Evolutionary conservation across 2,113 vertebrate genomes (phyloP).

Genomic region (Thermophis baileyi): DNA sequence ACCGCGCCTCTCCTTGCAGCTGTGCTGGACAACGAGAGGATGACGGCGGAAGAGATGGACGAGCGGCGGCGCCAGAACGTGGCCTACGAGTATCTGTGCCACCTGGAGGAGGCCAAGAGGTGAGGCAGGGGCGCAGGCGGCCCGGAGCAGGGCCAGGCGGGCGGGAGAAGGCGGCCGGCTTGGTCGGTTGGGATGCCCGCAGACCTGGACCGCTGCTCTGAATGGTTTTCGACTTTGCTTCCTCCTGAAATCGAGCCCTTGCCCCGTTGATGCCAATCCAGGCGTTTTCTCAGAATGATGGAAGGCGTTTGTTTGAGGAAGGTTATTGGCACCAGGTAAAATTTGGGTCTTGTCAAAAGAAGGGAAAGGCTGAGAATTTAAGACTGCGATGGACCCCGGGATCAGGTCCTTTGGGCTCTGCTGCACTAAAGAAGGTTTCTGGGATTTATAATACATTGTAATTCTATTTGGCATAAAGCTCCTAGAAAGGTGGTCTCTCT

Average conservation of each 20-base stretch:
- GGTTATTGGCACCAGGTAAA: not conserved
- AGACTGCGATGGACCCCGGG: accelerated
- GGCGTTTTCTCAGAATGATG: not conserved
- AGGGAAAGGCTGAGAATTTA: not conserved
- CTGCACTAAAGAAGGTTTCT: not conserved
- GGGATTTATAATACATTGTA: not conserved
- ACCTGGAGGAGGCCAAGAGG: constrained; percentile 98
- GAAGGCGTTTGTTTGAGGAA: not conserved
- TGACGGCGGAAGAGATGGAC: constrained; percentile 99
- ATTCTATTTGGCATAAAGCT: not conserved
- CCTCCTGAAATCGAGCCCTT: not conserved
- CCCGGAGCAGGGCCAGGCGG: not conserved
- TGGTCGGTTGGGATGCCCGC: not conserved
- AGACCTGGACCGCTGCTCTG: not conserved
- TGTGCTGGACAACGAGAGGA: constrained; percentile 93
- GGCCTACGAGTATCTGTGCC: constrained; percentile 97
- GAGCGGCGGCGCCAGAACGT: constrained; percentile 93
- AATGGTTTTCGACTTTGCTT: no score
- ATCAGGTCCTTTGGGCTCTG: not conserved
- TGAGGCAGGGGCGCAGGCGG: constrained; percentile 36
- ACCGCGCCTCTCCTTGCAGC: constrained; percentile 68
- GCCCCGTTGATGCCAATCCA: not conserved
- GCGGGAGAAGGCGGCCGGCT: not conserved
- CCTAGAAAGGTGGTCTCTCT: not conserved
- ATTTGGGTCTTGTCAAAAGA: not conserved